Evolutionary conservation across 92 coral and sea anemone species (phyloP), one percentile per base, ranked within the genome.

Genomic region (Palythoa grandis): DNA sequence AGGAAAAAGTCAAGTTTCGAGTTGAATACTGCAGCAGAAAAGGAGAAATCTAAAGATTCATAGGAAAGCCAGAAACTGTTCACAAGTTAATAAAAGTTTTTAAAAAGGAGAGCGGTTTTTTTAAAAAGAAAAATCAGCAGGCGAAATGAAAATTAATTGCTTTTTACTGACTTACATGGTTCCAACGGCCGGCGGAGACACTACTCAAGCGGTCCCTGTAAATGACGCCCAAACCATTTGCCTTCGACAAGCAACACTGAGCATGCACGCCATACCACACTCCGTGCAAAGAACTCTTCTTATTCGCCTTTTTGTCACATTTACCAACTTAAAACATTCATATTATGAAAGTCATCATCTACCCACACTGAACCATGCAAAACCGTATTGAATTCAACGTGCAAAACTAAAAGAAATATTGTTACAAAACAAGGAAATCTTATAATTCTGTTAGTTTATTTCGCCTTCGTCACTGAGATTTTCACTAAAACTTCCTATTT

Each of bases 11-110:
- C 24, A 39, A 15, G 25, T 14, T 14, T 19, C 65, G 52, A 37
- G 52, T 38, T 72, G 56, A n/a, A n/a, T 72, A 72, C 39, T 50
- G 19, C n/a, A 72, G 77, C 20, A 72, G 50, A 43, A 72, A 72
- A 48, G 13, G 40, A 48, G 77, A 72, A 70, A 72, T 38, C 52
- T 22, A 39, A 72, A 17, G 77, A 71, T 72, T 35, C 77, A 23
- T 72, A 43, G 20, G 77, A 72, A 72, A 72, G 77, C 52, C 77
- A 72, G 22, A 20, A 72, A 72, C n/a, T 39, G 54, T 72, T 72
- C 22, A 16, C 10, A 19, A 16, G 77, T 50, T 56, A 16, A 3
- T 56, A 56, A 56, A 13, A 56, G 3, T 13, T 52, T 8, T 52
- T 29, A 4, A 60, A 60, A 60, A 7, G 67, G 5, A 3, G 8